Evolutionary conservation across 2,797 vertebrate species (phyloP).

Genomic region (Sebastes vulpes): DNA sequence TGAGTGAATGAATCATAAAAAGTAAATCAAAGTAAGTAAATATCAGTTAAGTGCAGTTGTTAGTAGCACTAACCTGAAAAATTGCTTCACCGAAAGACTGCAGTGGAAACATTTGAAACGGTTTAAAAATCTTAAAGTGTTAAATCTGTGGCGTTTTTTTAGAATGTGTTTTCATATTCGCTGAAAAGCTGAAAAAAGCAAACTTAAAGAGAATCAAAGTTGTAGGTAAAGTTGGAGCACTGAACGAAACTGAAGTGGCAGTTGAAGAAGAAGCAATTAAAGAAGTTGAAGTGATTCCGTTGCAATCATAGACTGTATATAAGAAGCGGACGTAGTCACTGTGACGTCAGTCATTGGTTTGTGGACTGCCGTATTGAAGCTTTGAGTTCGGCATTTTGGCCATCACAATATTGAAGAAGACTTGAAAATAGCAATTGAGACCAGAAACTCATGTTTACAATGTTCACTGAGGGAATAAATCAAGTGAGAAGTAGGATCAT

Average conservation of each 20-base stretch:
- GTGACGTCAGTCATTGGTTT: too few relatives aligned
- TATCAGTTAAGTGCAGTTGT: not conserved
- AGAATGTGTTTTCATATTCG: not conserved
- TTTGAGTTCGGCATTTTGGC: too few relatives aligned
- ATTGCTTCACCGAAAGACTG: not conserved
- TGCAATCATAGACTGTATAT: too few relatives aligned
- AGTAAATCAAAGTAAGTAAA: not conserved
- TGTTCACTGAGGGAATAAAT: too few relatives aligned
- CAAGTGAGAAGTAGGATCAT: too few relatives aligned
- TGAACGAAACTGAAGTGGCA: not conserved
- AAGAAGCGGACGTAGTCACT: too few relatives aligned
- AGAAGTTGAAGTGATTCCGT: not conserved
- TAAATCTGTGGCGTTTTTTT: not conserved
- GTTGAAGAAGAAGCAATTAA: not conserved
- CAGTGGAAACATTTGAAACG: constrained; percentile 10
- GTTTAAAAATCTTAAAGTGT: not conserved
- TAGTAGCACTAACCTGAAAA: not conserved
- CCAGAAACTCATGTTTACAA: too few relatives aligned
- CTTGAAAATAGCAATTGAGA: too few relatives aligned
- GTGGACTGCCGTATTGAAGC: too few relatives aligned
- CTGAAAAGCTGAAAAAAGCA: not conserved
- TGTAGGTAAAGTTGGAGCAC: not conserved
- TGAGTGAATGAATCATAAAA: not conserved
- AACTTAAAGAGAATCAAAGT: not conserved
- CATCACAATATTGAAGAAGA: too few relatives aligned